Evolutionary conservation across 2,888 invertebrate species (phyloP).

Genomic region (Petrolisthes cinctipes): DNA sequence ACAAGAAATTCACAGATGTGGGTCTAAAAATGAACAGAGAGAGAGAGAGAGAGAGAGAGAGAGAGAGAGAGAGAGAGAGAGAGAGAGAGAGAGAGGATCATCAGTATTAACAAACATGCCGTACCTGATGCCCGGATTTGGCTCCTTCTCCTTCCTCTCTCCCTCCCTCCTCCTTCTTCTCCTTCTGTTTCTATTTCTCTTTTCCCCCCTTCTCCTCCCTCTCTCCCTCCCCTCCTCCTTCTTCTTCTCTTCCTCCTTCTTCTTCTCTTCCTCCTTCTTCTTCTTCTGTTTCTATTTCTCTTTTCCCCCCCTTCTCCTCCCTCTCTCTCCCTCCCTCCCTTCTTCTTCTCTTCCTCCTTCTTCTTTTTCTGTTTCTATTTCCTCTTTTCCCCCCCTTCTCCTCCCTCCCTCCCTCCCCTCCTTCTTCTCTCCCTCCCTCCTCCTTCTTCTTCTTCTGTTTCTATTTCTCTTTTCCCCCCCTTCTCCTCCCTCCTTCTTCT

Average conservation of each 20-base stretch:
- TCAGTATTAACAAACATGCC: not conserved
- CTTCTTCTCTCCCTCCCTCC: not conserved
- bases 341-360: not conserved
- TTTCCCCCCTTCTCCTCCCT: not conserved
- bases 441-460: not conserved
- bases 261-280: not conserved
- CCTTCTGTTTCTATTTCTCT: not conserved
- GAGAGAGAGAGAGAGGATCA: not conserved
- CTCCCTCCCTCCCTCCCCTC: not conserved
- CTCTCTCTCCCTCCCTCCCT: not conserved
- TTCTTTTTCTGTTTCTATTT: not conserved
- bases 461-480: not conserved
- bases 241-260: not conserved
- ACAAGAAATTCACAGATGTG: not conserved
- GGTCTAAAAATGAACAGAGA: not conserved
- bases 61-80: not conserved
- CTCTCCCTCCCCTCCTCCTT: not conserved
- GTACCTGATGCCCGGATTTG: slow-evolving; percentile 3
- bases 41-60: not conserved
- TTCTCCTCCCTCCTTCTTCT: not conserved
- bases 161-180: not conserved
- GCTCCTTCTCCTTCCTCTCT: not conserved
- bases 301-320: not conserved
- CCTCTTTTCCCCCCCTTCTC: not conserved
- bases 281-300: not conserved